Evolutionary conservation across 2,888 invertebrate genomes (phyloP), one percentile per base, ranked within the genome.

Genomic region (Heliconius cydno): DNA sequence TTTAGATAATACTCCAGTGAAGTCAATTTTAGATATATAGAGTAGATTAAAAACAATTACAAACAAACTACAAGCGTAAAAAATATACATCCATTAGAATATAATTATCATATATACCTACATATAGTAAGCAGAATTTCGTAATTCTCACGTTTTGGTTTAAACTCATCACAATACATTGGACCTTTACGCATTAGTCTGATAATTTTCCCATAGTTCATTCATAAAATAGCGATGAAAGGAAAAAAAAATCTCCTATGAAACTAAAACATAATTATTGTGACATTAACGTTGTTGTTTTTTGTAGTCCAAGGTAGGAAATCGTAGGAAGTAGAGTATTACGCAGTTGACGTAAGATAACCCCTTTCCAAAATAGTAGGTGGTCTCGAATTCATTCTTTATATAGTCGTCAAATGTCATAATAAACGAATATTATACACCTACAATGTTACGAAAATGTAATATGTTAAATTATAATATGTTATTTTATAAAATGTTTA

Each of bases 341-440:
- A 92, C 81, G 65, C 38, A 71, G 30, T 84, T 81, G 81, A 84
- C 83, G 85, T 84, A 82, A 84, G 88, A 87, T 88, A 86, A 85
- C 85, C 80, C 84, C 85, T 89, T 89, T 92, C 92, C 92, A 92
- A 90, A 90, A 90, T 88, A 89, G 90, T 91, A 90, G 91, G 92
- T 86, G 82, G 91, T 86, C 85, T 79, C 74, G 83, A 86, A 86
- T 86, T 85, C 84, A 82, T 82, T 83, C 74, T 77, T 85, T 87
- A 88, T 88, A 87, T 60, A 9, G n/a, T 41, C 15, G 10, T 41
- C 38, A 68, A 68, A 68, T 68, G 38, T 38, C 22, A 71, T 71
- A 41, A 83, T 81, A 79, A 76, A 77, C 79, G 77, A 22, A 82
- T 74, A 79, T 41, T 60, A 68, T 63, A 38, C 41, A 28, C 63